Evolutionary conservation across 2,888 invertebrate species (phyloP).

Genomic region (Harmothoe impar): DNA sequence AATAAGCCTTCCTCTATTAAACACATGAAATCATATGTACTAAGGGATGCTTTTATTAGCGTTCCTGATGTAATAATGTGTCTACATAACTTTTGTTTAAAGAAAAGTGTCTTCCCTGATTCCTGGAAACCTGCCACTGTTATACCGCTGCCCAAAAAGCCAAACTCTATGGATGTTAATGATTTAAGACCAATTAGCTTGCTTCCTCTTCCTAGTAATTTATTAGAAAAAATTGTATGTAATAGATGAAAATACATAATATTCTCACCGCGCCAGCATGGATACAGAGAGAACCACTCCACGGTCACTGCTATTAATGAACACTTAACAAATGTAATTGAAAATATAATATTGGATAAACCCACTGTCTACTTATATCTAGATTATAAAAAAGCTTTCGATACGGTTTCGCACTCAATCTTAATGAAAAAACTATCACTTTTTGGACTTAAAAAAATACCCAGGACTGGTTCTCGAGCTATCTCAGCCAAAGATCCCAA

Average conservation of each 20-base stretch:
- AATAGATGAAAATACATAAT: neutral
- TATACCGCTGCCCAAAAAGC: neutral
- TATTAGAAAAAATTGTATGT: conserved; percentile 33
- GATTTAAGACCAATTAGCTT: neutral
- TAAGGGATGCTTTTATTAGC: neutral
- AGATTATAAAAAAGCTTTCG: too few species aligned
- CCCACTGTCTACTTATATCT: neutral
- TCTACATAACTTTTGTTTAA: too few species aligned
- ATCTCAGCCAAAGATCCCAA: too few species aligned
- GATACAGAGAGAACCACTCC: neutral
- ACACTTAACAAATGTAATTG: neutral
- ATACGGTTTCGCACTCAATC: too few species aligned
- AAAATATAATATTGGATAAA: too few species aligned
- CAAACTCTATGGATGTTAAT: neutral
- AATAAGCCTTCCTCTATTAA: too few species aligned
- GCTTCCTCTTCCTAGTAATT: neutral
- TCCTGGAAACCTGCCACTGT: neutral
- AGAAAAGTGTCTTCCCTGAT: neutral
- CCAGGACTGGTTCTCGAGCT: neutral
- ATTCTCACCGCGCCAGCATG: neutral
- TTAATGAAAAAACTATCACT: neutral
- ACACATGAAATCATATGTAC: neutral
- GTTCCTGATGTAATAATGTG: neutral
- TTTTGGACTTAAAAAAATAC: neutral
- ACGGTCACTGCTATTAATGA: neutral